Conservation (phyloP, 2,888 invertebrate species). For the Hermodice carunculata region DNA sequence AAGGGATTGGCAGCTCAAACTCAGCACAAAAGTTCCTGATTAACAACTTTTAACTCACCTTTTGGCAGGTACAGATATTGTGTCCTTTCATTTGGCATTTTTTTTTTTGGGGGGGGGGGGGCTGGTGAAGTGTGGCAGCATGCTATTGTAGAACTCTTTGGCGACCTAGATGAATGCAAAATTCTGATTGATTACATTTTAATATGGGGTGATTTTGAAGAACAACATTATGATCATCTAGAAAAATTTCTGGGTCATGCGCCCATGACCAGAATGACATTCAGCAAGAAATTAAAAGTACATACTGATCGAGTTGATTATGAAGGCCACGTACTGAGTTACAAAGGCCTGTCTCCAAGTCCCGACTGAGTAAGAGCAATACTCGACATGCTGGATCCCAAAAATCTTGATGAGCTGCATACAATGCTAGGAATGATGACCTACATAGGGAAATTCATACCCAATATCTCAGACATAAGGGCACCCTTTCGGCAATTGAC, state of each 20-base stretch:
- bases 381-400: not conserved
- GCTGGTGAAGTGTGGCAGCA: not conserved
- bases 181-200: not conserved
- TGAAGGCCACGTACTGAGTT: not conserved
- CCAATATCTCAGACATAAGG: no score
- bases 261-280: not conserved
- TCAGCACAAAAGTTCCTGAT: not conserved
- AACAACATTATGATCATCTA: not conserved
- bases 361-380: not conserved
- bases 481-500: no score
- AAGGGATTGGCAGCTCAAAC: not conserved
- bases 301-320: not conserved
- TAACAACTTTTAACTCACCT: no score
- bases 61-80: no score
- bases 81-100: conserved; percentile 7
- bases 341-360: not conserved
- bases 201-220: no score
- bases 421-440: no score
- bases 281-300: not conserved
- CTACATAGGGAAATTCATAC: no score
- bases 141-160: not conserved
- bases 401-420: no score
- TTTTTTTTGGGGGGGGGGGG: no score
- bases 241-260: not conserved
- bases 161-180: not conserved